A percentile compares a stretch with the other conserved stretches of the same genome.
phyloP scores from a whole-genome alignment of 64 coral and sea anemone species.

The Stichodactyla mertensii region DNA sequence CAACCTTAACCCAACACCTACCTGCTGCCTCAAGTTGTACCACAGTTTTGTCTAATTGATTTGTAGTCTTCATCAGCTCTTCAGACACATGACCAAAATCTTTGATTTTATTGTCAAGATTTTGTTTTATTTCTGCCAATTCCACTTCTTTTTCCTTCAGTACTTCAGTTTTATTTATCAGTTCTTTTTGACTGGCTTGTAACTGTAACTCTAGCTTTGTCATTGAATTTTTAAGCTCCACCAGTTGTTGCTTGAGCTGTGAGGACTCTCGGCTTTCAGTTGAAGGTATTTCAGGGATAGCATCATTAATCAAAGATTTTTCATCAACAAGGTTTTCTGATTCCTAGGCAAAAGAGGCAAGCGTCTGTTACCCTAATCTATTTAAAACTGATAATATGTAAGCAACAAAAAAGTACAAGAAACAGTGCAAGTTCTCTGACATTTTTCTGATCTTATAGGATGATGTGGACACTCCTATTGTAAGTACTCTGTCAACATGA shows the following conservation, averaged over 20 bases:
- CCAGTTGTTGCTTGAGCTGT: slow-evolving; percentile 24
- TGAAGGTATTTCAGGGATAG: background rate
- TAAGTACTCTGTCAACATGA: background rate
- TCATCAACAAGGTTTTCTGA: background rate
- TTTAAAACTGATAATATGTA: background rate
- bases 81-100: slow-evolving; percentile 19
- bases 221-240: slow-evolving; percentile 31
- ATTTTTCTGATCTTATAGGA: no score
- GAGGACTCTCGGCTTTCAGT: background rate
- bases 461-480: no score
- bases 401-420: no score
- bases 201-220: slow-evolving; percentile 55
- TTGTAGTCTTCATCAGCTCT: slow-evolving; percentile 45
- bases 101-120: slow-evolving; percentile 36
- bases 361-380: background rate
- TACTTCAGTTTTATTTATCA: slow-evolving; percentile 25
- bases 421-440: no score
- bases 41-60: slow-evolving; percentile 35
- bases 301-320: background rate
- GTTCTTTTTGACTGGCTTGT: slow-evolving; percentile 46
- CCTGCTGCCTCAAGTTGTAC: slow-evolving; percentile 50
- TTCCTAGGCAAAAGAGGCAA: background rate
- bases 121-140: slow-evolving; percentile 41
- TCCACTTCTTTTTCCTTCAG: slow-evolving; percentile 57
- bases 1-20: background rate